Conservation (phyloP, 2,888 invertebrate species). For the Ectemnius lituratus region DNA sequence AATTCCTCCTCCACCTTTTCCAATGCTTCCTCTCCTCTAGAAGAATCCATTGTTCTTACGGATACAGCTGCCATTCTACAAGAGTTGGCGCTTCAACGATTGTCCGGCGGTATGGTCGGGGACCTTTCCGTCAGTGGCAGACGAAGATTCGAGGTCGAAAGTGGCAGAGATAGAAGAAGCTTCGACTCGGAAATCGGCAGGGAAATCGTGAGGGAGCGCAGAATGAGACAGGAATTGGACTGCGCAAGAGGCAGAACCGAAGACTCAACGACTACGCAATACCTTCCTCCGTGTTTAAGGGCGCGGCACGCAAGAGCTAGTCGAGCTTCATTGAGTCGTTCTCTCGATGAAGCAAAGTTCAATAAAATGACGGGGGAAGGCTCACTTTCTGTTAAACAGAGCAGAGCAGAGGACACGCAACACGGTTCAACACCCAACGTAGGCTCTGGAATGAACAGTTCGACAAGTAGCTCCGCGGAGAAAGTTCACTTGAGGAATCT, state of each 20-base stretch:
- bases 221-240: slow-evolving; percentile 77
- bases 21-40: slow-evolving; percentile 67
- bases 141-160: slow-evolving; percentile 67
- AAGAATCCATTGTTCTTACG: slow-evolving; percentile 69
- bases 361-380: slow-evolving; percentile 73
- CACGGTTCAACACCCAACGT: slow-evolving; percentile 75
- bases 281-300: slow-evolving; percentile 81
- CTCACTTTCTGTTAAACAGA: slow-evolving; percentile 74
- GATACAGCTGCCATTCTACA: slow-evolving; percentile 75
- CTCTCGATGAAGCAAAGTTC: slow-evolving; percentile 75
- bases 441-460: slow-evolving; percentile 60
- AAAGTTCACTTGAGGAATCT: slow-evolving; percentile 67
- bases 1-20: slow-evolving; percentile 69
- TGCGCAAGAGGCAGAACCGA: slow-evolving; percentile 70
- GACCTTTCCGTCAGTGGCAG: slow-evolving; percentile 59
- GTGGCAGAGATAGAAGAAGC: slow-evolving; percentile 72
- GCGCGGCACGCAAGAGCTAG: slow-evolving; percentile 77
- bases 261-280: slow-evolving; percentile 64
- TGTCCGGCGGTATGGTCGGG: slow-evolving; percentile 71
- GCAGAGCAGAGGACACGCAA: slow-evolving; percentile 65
- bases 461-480: slow-evolving; percentile 58
- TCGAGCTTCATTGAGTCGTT: slow-evolving; percentile 72
- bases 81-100: slow-evolving; percentile 72
- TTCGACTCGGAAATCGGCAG: slow-evolving; percentile 79
- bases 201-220: slow-evolving; percentile 77